Percentiles rank a stretch among this genome's conserved stretches.
Evolutionary conservation across 2,797 vertebrate species (phyloP).

Genomic region (Sphenopsis melanotis): DNA sequence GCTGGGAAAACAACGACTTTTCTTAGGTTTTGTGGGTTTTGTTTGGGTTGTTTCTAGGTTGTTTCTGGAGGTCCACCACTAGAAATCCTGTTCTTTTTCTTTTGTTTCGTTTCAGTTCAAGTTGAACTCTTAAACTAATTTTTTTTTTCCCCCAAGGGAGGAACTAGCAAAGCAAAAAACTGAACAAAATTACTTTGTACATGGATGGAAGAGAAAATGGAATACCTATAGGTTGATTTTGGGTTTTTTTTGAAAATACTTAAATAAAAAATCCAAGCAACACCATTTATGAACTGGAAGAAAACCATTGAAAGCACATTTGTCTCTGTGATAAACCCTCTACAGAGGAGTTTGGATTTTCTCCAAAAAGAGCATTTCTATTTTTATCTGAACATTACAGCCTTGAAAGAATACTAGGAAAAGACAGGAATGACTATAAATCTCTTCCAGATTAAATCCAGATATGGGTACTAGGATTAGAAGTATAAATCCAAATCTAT

Average conservation of each 20-base stretch:
- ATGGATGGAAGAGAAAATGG: background rate
- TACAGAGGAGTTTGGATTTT: background rate
- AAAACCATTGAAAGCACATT: background rate
- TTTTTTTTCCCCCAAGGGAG: background rate
- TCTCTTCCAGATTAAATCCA: background rate
- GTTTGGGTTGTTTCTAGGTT: background rate
- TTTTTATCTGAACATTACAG: background rate
- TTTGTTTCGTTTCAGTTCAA: background rate
- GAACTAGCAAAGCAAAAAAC: background rate
- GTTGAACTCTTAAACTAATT: background rate
- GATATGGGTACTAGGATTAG: background rate
- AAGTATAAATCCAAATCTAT: background rate
- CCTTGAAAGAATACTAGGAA: background rate
- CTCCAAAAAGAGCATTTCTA: background rate
- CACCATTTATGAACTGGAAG: background rate
- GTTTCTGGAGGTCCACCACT: background rate
- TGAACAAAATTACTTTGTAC: background rate
- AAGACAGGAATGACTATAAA: background rate
- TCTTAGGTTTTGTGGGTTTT: background rate
- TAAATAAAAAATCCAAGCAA: background rate
- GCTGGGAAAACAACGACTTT: background rate
- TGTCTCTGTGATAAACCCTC: background rate
- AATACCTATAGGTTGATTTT: background rate
- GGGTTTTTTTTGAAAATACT: background rate
- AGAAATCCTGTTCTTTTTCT: background rate